phyloP scores from a whole-genome alignment of 1,140 invertebrate genomes.

The Brachionus paranguensis region DNA sequence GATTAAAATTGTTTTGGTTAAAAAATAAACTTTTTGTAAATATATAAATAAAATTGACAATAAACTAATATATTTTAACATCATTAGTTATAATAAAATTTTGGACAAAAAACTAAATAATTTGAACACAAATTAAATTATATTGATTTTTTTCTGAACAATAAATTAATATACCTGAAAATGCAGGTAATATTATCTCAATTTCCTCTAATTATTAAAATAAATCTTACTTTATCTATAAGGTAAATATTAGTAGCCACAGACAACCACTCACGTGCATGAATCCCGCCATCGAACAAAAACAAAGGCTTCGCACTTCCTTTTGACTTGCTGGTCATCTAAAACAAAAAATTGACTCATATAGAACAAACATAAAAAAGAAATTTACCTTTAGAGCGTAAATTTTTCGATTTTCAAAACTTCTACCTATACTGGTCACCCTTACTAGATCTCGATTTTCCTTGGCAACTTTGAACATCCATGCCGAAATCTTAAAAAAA shows the following conservation, averaged over 20 bases:
- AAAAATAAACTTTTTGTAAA: no score
- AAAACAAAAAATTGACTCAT: background rate
- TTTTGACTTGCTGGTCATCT: background rate
- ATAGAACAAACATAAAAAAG: background rate
- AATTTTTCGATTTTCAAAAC: background rate
- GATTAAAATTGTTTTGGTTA: no score
- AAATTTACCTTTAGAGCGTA: background rate
- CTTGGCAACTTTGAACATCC: conserved; percentile 8
- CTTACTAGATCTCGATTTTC: background rate
- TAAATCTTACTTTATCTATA: background rate
- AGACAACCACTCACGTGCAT: conserved; percentile 29
- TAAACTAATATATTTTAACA: no score
- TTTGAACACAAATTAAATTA: no score
- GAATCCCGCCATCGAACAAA: conserved; percentile 33
- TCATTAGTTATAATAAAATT: no score
- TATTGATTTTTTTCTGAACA: no score
- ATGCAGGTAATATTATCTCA: no score
- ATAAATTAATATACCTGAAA: no score
- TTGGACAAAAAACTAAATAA: no score
- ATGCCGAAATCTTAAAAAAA: background rate
- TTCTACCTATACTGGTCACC: background rate
- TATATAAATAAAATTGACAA: no score
- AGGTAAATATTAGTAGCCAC: conserved; percentile 2
- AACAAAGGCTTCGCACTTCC: background rate
- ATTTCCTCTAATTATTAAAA: no score